Percentiles rank a stretch among this genome's conserved stretches.
Conservation (phyloP, 2,888 invertebrate genomes). For the Acrobasis consociella region DNA sequence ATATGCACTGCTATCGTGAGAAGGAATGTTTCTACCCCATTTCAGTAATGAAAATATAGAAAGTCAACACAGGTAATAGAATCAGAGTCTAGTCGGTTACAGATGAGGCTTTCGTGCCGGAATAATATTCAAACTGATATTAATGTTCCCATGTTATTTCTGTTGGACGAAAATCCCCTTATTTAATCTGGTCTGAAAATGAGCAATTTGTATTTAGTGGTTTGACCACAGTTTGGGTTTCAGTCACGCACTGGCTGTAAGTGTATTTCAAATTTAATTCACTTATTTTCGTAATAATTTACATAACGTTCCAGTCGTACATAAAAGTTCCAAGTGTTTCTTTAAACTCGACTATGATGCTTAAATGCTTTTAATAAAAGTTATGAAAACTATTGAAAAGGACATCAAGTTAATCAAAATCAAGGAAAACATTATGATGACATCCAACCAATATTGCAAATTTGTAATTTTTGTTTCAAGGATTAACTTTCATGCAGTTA, state of each 20-base stretch:
- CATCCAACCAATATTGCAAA: no score
- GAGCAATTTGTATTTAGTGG: slow-evolving; percentile 21
- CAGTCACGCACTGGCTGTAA: slow-evolving; percentile 17
- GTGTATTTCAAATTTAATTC: background rate
- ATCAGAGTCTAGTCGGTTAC: background rate
- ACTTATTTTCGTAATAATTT: no score
- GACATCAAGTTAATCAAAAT: no score
- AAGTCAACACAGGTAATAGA: background rate
- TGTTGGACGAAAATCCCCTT: slow-evolving; percentile 8
- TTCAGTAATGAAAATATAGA: background rate
- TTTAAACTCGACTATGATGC: no score
- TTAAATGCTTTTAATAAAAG: no score
- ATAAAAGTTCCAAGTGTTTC: no score
- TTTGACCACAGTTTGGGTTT: slow-evolving; percentile 13
- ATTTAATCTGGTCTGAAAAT: slow-evolving; percentile 17
- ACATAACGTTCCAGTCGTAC: no score
- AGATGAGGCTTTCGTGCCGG: background rate
- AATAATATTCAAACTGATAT: slow-evolving; percentile 5
- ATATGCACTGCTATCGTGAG: background rate
- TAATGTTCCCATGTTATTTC: slow-evolving; percentile 4
- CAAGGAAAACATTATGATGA: no score
- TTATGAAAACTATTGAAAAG: no score
- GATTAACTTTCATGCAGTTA: no score
- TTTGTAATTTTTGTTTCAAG: no score
- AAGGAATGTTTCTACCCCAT: background rate